These are phyloP conservation scores for Micrasema minimum DNA, from an alignment of 1,140 invertebrate genomes.

Conservation along the genomic window DNA sequence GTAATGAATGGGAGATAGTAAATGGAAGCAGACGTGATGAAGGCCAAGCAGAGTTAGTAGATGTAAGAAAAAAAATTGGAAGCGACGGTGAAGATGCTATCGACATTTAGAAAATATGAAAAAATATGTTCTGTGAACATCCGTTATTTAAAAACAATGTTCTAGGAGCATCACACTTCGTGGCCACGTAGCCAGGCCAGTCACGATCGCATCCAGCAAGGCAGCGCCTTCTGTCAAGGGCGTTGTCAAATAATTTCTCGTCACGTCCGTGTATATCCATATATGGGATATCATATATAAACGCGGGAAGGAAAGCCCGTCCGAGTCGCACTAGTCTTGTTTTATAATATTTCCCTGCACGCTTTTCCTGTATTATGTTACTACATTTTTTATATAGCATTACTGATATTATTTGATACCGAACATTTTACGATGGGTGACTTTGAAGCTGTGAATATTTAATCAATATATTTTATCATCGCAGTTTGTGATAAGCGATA, in stretches of 20 bases:
- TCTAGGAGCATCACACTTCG: neutral
- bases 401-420: constrained; percentile 15
- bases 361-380: constrained; percentile 22
- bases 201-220: constrained; percentile 37
- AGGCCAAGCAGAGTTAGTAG: too few species aligned
- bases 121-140: constrained; percentile 3
- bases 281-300: constrained; percentile 19
- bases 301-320: constrained; percentile 8
- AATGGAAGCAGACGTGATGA: too few species aligned
- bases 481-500: too few species aligned
- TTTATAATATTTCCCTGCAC: constrained; percentile 20
- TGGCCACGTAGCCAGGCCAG: constrained; percentile 26
- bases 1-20: too few species aligned
- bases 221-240: constrained; percentile 46
- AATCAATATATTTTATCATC: too few species aligned
- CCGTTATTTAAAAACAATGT: too few species aligned
- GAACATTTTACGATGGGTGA: neutral
- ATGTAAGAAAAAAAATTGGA: too few species aligned
- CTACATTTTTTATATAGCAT: constrained; percentile 12
- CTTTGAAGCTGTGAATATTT: too few species aligned
- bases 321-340: neutral
- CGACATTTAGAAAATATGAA: constrained; percentile 3
- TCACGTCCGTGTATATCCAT: constrained; percentile 38
- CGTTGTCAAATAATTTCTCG: constrained; percentile 52
- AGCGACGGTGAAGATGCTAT: neutral